These are phyloP conservation scores for Eulacestoma nigropectus DNA, from an alignment of 2,113 vertebrate species.

Conservation along the genomic window DNA sequence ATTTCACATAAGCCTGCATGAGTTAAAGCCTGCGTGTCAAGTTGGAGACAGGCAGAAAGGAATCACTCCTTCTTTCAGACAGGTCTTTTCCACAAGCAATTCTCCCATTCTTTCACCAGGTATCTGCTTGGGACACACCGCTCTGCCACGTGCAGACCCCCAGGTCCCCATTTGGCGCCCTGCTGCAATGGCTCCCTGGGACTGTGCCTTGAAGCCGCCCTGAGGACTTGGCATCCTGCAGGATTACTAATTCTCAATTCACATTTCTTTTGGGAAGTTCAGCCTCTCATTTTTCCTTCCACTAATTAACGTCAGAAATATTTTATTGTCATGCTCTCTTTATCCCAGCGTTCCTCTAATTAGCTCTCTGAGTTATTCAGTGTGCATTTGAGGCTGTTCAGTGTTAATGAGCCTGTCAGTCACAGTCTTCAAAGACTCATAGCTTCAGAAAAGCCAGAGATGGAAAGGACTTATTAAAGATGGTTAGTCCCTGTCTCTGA, in stretches of 20 bases:
- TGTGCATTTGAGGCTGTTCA: neutral
- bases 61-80: neutral
- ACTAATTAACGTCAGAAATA: slow-evolving; percentile 27
- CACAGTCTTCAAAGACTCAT: slow-evolving; percentile 12
- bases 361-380: neutral
- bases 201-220: rapidly evolving
- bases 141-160: neutral
- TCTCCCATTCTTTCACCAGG: neutral
- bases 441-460: neutral
- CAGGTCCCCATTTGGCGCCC: rapidly evolving
- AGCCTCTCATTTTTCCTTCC: neutral
- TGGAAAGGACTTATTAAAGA: neutral
- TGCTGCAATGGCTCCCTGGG: neutral
- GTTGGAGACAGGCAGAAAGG: neutral
- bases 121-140: neutral
- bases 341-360: slow-evolving; percentile 14
- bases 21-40: neutral
- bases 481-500: neutral
- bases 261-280: neutral
- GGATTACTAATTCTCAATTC: neutral
- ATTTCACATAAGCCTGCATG: neutral
- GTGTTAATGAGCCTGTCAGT: slow-evolving; percentile 50
- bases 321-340: slow-evolving; percentile 25
- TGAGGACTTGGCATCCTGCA: rapidly evolving
- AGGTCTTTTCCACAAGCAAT: neutral